Percentiles rank a stretch among this genome's conserved stretches.
Conservation (phyloP, 2,797 vertebrate genomes). For the Sebastiscus albofasciatus region DNA sequence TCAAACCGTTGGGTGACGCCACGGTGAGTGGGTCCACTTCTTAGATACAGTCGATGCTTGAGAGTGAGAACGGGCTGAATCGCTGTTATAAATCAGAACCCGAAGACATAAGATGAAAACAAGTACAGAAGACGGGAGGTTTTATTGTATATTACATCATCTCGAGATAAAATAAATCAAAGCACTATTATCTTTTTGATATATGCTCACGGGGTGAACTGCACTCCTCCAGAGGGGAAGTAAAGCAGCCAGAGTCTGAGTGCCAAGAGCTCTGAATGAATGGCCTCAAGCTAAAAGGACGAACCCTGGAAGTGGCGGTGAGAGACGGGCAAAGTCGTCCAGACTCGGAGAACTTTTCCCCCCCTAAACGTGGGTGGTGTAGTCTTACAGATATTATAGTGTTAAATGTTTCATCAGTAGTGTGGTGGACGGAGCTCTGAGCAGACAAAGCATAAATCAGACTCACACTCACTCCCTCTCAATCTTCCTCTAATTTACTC, state of each 20-base stretch:
- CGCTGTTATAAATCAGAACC: constrained; percentile 29
- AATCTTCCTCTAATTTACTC: constrained; percentile 45
- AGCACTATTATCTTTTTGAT: constrained; percentile 35
- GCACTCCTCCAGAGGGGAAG: constrained; percentile 7
- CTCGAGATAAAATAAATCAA: constrained; percentile 25
- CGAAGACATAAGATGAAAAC: constrained; percentile 30
- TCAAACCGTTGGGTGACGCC: background rate
- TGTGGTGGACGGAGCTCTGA: constrained; percentile 38
- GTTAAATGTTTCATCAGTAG: constrained; percentile 67
- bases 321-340: background rate
- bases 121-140: constrained; percentile 18
- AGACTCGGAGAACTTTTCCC: background rate
- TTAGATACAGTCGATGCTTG: background rate
- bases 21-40: background rate
- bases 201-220: constrained; percentile 7
- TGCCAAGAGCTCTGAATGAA: constrained; percentile 2
- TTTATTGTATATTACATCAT: constrained; percentile 45
- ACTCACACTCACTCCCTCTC: constrained; percentile 10
- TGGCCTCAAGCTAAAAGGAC: background rate
- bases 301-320: background rate
- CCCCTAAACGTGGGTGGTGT: constrained; percentile 12
- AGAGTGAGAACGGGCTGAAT: background rate
- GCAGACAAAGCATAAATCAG: constrained; percentile 50
- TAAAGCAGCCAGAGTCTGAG: background rate
- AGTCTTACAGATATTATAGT: constrained; percentile 22